phyloP scores from a whole-genome alignment of 2,113 vertebrate species.

The Festucalex cinctus region DNA sequence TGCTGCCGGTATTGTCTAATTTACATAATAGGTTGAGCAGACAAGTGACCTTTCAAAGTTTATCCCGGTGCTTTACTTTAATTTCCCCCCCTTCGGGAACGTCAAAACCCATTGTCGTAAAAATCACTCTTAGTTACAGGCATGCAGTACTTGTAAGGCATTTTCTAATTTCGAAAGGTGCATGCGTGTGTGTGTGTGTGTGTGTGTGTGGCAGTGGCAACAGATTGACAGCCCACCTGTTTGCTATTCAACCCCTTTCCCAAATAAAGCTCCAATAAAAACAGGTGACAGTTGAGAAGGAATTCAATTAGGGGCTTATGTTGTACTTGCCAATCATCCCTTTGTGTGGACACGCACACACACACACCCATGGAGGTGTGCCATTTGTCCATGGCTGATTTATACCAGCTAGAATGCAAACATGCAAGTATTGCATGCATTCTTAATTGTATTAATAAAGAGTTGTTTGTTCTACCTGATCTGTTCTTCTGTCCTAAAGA shows the following conservation, averaged over 20 bases:
- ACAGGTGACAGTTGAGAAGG: slow-evolving; percentile 53
- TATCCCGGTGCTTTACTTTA: slow-evolving; percentile 26
- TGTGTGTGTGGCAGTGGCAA: slow-evolving; percentile 4
- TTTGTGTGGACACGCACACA: slow-evolving; percentile 21
- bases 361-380: slow-evolving; percentile 5
- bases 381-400: slow-evolving; percentile 8
- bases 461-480: slow-evolving; percentile 43
- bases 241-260: slow-evolving; percentile 28
- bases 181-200: slow-evolving; percentile 10
- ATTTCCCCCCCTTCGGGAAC: slow-evolving; percentile 10
- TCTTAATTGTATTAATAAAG: too few relatives aligned
- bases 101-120: slow-evolving; percentile 60
- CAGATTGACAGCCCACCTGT: slow-evolving; percentile 63
- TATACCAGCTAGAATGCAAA: slow-evolving; percentile 17
- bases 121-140: slow-evolving; percentile 66
- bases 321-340: slow-evolving; percentile 51
- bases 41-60: slow-evolving; percentile 26
- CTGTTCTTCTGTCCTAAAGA: too few relatives aligned
- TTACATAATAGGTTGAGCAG: slow-evolving; percentile 23
- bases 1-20: slow-evolving; percentile 10
- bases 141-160: slow-evolving; percentile 54
- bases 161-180: slow-evolving; percentile 49
- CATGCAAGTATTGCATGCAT: too few relatives aligned
- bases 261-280: slow-evolving; percentile 55
- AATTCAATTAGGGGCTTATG: slow-evolving; percentile 64